Conservation (phyloP, 2,797 vertebrate species). For the Sebastes paucispinis region DNA sequence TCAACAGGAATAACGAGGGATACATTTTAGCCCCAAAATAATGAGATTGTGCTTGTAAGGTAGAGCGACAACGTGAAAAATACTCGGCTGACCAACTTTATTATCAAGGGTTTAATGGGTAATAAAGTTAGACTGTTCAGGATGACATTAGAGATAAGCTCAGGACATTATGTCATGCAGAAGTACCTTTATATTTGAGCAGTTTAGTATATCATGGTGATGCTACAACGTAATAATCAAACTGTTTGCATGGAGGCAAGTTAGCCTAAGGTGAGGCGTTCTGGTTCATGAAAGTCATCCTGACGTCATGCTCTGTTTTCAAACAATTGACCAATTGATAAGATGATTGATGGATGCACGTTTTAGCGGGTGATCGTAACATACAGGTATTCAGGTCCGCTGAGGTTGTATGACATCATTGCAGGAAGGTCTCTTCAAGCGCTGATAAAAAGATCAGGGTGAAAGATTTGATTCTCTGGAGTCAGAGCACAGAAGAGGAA, state of each 20-base stretch:
- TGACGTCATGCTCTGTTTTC: neutral
- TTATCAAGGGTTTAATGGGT: neutral
- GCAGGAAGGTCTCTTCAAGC: neutral
- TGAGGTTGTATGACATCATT: constrained; percentile 10
- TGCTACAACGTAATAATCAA: neutral
- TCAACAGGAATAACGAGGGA: neutral
- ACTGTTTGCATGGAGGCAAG: neutral
- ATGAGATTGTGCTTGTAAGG: neutral
- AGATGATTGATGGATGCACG: neutral
- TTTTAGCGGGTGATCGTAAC: neutral
- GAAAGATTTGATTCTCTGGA: neutral
- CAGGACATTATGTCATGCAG: constrained; percentile 5
- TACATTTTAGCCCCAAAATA: neutral
- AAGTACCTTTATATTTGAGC: neutral
- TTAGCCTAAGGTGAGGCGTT: neutral
- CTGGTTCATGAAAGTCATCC: neutral
- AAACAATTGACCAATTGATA: neutral
- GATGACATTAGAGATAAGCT: neutral
- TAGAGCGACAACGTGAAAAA: neutral
- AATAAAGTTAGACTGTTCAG: neutral
- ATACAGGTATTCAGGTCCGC: neutral
- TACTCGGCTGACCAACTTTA: neutral
- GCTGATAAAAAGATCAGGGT: constrained; percentile 24
- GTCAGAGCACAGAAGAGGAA: constrained; percentile 13
- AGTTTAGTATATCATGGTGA: neutral